A percentile compares a stretch with the other conserved stretches of the same genome.
These are phyloP conservation scores for Hydrotaea cyrtoneurina DNA, from an alignment of 2,888 invertebrate species.

Conservation along the genomic window DNA sequence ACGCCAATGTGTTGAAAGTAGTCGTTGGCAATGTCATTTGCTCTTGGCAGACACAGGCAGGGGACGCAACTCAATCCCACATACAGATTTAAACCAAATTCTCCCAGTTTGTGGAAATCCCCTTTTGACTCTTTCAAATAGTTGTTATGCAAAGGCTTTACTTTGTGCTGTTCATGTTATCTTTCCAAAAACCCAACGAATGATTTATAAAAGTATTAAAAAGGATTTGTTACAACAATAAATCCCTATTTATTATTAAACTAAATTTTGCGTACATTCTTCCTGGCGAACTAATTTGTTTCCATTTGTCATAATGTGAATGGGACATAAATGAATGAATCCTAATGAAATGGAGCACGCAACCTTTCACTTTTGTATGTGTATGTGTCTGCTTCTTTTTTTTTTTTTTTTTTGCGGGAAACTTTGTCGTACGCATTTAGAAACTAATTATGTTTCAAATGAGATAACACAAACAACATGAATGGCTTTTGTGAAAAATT, in stretches of 20 bases:
- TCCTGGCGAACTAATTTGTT: constrained; percentile 50
- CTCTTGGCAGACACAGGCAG: background rate
- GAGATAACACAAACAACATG: constrained; percentile 45
- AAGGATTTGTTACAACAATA: constrained; percentile 32
- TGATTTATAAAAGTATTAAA: constrained; percentile 27
- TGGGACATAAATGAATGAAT: background rate
- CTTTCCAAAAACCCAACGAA: background rate
- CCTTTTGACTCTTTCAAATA: background rate
- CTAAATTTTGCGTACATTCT: constrained; percentile 11
- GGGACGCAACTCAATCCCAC: too few species aligned
- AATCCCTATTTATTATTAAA: constrained; percentile 30
- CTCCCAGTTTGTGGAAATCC: background rate
- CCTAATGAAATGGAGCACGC: constrained; percentile 1
- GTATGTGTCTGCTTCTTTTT: background rate
- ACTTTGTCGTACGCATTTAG: constrained; percentile 14
- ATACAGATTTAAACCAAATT: background rate
- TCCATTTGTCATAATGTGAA: constrained; percentile 41
- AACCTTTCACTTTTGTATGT: constrained; percentile 12
- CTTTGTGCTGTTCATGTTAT: constrained; percentile 17
- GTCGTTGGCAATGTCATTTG: background rate
- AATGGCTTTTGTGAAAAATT: constrained; percentile 29
- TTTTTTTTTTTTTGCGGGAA: background rate
- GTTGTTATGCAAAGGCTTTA: background rate
- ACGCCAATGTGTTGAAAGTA: background rate
- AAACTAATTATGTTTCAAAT: constrained; percentile 50